Evolutionary conservation across 2,113 vertebrate genomes (phyloP), one percentile per base, ranked within the genome.

Genomic region (Sula dactylatra): DNA sequence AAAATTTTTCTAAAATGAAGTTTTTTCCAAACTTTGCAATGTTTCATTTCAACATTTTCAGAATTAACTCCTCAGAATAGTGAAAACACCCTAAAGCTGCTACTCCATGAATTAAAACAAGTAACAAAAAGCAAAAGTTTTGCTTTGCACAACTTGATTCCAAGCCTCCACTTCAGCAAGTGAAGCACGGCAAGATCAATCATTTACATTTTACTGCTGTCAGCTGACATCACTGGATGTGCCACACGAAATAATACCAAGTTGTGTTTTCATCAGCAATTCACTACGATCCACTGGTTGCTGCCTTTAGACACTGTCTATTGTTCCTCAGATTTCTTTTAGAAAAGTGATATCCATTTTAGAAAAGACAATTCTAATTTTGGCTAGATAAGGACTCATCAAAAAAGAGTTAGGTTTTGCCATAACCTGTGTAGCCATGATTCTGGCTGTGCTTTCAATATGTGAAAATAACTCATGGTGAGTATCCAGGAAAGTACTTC

Each of bases 121-220:
- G 13, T 9, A 50, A 31, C 8, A 71, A 42, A 84, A 80, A 49
- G 5, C 7, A 64, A 73, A 91, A 84, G 38, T 89, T 89, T 67
- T 72, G 14, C 40, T 76, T 67, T 62, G 11, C 7, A 52, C 8
- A 61, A 16, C 16, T 76, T 72, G 62, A 52, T 89, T 67, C 72
- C 72, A 82, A 91, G 25, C 71, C 22, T 69, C 36, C 1, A 0
- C 34, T 65, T 80, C 62, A 80, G 84, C 21, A 42, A 49, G 52
- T 0, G 19, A 90, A 87, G 32, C 52, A 79, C 73, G 81, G 27
- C 31, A 55, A 89, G 69, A 89, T 91, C 2, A 36, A 85, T 91
- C 38, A 76, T 82, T 93, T 96, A 78, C 61, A 72, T 85, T 72
- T 76, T 82, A 69, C 50, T 91, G 84, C 89, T 61, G 65, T 87